Conservation (phyloP, 2,888 invertebrate genomes). For the Leucoma salicis region DNA sequence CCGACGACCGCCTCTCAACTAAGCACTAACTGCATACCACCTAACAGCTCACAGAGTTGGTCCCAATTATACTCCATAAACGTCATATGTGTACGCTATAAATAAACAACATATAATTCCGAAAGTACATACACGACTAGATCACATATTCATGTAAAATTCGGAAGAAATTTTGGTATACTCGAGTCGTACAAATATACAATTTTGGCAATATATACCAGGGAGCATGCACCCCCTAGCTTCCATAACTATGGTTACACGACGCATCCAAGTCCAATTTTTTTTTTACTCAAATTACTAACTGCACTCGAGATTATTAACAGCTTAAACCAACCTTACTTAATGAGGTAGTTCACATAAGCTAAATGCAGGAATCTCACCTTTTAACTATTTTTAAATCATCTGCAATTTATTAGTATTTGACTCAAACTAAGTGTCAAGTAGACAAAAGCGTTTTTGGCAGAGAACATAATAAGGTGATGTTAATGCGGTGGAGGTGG, state of each 20-base stretch:
- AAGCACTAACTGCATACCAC: conserved; percentile 50
- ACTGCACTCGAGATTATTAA: conserved; percentile 69
- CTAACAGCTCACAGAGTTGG: conserved; percentile 75
- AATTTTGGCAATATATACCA: conserved; percentile 71
- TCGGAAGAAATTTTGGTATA: conserved; percentile 80
- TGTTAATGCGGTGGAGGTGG: conserved; percentile 69
- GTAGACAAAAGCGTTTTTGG: conserved; percentile 20
- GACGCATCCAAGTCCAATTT: conserved; percentile 50
- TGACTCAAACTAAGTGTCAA: not conserved
- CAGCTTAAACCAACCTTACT: conserved; percentile 75
- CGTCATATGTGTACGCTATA: conserved; percentile 70
- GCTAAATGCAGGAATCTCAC: conserved; percentile 68
- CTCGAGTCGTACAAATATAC: conserved; percentile 70
- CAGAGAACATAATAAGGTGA: conserved; percentile 21
- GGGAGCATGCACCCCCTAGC: conserved; percentile 44
- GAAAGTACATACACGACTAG: conserved; percentile 82
- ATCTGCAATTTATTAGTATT: conserved; percentile 13
- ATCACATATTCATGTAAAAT: conserved; percentile 81
- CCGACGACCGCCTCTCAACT: conserved; percentile 39
- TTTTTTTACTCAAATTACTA: conserved; percentile 51
- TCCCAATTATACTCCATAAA: conserved; percentile 74
- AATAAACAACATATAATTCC: conserved; percentile 78
- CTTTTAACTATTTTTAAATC: conserved; percentile 21
- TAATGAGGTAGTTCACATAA: conserved; percentile 77
- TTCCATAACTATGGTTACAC: conserved; percentile 45